Conservation (phyloP, 2,888 invertebrate species). For the Poecilobothrus nobilitatus region DNA sequence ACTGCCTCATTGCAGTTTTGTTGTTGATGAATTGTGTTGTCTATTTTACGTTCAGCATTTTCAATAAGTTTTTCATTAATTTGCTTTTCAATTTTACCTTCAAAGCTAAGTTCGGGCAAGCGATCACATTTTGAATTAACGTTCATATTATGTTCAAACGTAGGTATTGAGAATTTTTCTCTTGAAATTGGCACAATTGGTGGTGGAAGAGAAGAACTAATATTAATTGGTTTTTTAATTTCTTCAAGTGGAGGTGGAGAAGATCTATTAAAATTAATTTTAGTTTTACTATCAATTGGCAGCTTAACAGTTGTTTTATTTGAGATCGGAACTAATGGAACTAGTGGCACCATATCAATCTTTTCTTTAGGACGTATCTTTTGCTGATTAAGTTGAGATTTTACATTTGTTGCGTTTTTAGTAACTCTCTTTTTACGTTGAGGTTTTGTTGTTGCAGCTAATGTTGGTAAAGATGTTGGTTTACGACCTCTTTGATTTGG, state of each 20-base stretch:
- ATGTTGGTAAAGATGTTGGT: neutral
- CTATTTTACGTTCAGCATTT: neutral
- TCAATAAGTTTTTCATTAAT: conserved; percentile 1
- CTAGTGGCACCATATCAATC: neutral
- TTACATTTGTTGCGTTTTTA: neutral
- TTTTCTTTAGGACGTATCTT: neutral
- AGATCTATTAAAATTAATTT: neutral
- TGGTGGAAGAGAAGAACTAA: conserved; percentile 2
- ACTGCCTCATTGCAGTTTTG: neutral
- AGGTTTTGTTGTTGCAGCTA: neutral
- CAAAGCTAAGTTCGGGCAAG: neutral
- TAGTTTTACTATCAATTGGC: neutral
- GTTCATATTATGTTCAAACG: conserved; percentile 12
- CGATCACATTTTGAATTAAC: neutral
- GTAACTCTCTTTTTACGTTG: neutral
- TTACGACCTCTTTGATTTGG: neutral
- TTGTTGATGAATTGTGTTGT: neutral
- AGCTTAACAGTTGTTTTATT: neutral
- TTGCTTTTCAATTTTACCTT: conserved; percentile 7
- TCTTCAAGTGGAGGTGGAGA: neutral
- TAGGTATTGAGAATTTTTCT: conserved; percentile 19
- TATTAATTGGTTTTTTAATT: neutral
- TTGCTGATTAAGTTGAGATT: neutral
- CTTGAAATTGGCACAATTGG: conserved; percentile 20
- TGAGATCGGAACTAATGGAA: neutral